Percentiles rank a stretch among this genome's conserved stretches.
These are phyloP conservation scores for Zophobas morio DNA, from an alignment of 1,140 invertebrate species.

Conservation along the genomic window DNA sequence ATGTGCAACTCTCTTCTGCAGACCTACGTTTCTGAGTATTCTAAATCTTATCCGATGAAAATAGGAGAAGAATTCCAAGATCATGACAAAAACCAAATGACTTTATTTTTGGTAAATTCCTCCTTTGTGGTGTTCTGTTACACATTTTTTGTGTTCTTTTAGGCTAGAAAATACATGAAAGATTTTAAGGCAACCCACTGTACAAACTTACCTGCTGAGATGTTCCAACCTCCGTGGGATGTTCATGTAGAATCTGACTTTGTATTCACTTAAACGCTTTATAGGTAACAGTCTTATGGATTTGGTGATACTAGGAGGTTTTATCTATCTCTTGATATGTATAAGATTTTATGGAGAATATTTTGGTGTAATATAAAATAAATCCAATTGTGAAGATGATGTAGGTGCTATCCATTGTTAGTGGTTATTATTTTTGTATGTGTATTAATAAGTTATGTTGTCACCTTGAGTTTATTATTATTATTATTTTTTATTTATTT, in stretches of 20 bases:
- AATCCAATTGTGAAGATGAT: constrained; percentile 21
- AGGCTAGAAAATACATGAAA: constrained; percentile 86
- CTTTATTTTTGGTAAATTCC: constrained; percentile 73
- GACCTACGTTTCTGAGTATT: constrained; percentile 72
- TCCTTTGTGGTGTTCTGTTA: constrained; percentile 23
- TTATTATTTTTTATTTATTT: constrained; percentile 1
- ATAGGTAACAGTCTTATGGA: constrained; percentile 10
- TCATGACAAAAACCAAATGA: constrained; percentile 72
- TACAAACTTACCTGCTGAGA: constrained; percentile 79
- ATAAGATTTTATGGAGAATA: constrained; percentile 44
- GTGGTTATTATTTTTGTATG: background rate
- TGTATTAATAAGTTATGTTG: too few relatives aligned
- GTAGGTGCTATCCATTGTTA: background rate
- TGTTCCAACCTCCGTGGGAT: constrained; percentile 77
- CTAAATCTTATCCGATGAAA: constrained; percentile 73
- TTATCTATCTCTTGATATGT: constrained; percentile 37
- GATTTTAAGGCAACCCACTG: constrained; percentile 92
- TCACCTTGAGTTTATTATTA: too few relatives aligned
- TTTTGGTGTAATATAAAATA: constrained; percentile 44
- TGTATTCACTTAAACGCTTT: constrained; percentile 60
- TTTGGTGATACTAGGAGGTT: constrained; percentile 26
- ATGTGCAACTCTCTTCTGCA: constrained; percentile 72
- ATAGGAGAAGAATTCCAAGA: constrained; percentile 73
- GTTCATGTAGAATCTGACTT: constrained; percentile 61
- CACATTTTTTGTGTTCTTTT: constrained; percentile 58